These are phyloP conservation scores for Vulpes lagopus DNA, from an alignment of 2,113 vertebrate species.

Conservation along the genomic window DNA sequence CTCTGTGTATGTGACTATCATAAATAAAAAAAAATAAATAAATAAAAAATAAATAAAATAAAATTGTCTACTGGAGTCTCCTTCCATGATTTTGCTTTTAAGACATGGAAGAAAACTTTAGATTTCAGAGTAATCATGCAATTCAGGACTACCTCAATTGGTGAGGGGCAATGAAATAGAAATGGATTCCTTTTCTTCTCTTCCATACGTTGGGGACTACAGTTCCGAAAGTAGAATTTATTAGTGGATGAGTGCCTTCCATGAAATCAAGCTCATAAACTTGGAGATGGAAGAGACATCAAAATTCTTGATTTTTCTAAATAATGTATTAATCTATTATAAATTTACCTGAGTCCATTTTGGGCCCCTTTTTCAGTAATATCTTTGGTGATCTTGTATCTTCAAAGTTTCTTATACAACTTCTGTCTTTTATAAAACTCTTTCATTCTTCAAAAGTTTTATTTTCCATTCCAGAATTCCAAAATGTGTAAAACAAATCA, in stretches of 20 bases:
- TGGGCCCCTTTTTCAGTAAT: background rate
- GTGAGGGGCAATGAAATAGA: background rate
- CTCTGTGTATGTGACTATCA: too few relatives aligned
- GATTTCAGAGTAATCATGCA: background rate
- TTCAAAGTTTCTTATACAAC: background rate
- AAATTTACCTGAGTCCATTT: background rate
- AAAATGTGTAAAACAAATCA: background rate
- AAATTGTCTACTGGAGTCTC: background rate
- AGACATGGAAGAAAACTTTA: background rate
- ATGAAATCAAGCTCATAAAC: background rate
- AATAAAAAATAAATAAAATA: too few relatives aligned
- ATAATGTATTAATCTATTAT: background rate
- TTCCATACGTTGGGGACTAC: background rate
- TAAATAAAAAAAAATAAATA: too few relatives aligned
- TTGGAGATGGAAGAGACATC: background rate
- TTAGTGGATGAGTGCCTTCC: background rate
- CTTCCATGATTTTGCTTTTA: conserved; percentile 38
- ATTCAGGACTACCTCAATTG: background rate
- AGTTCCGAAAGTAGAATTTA: background rate
- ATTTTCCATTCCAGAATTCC: background rate
- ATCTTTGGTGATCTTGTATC: background rate
- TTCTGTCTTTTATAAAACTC: background rate
- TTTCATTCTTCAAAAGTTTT: background rate
- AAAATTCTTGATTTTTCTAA: background rate
- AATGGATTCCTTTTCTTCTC: background rate